Base-by-base conservation (phyloP, 1,140 invertebrate species). In the Anadara kagoshimensis region DNA sequence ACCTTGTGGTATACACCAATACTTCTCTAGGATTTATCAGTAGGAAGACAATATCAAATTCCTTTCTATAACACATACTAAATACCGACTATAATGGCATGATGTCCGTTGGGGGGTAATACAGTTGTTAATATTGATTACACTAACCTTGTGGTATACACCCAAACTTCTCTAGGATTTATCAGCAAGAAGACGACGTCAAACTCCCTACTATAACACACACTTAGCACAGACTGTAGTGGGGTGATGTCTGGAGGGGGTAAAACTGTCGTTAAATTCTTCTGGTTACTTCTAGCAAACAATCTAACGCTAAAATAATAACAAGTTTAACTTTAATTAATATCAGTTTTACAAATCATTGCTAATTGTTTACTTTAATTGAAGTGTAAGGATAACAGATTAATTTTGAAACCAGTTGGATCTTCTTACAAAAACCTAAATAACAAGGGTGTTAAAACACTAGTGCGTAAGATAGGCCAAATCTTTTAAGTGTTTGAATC, bases 1-100 rank as follows among this genome's bases (percentile, higher is more conserved):
- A 88, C 87, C 86, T 84, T 18, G 86, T 83, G 47, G 86, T 89
- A 74, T 89, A 89, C n/a, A 89, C 80, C 87, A 87, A 89, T n/a
- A 89, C 82, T 59, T 84, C 81, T 24, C 68, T 75, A 16, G 79
- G 72, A 59, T 83, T 84, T 24, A 89, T 73, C 10, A 89, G 80
- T 8, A 89, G 59, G 73, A 86, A 89, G 24, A 86, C 80, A 29
- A 83, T 73, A 69, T 85, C 86, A 22, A 85, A 81, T 51, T 86
- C 84, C n/a, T 87, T 61, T 62, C 81, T 86, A 79, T 89, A 89
- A 61, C 86, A 83, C 11, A 88, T 78, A 71, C 81, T 80, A 14
- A 83, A 57, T 7, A 88, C 76, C 44, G 72, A 79, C 70, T 86
- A 79, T 41, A 88, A 70, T 0, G 86, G 84, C 24, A 86, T 83